These are phyloP conservation scores for Sterrhoptilus dennistouni DNA, from an alignment of 2,113 vertebrate species.

Conservation along the genomic window DNA sequence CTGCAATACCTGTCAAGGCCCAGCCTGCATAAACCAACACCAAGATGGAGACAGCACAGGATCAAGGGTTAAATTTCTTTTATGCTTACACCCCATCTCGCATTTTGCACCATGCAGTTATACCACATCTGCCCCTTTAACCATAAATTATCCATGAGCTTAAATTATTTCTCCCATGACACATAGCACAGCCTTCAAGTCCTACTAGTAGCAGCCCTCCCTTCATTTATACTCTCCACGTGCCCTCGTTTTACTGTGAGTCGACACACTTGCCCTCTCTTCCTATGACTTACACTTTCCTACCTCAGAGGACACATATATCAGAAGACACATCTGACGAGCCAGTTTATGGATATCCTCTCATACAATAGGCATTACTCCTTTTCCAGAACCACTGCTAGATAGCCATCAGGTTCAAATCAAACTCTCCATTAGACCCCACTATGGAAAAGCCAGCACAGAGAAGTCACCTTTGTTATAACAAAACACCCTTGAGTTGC, in stretches of 20 bases:
- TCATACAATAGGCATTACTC: not conserved
- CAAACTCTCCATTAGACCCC: not conserved
- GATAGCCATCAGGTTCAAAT: not conserved
- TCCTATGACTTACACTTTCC: constrained; percentile 37
- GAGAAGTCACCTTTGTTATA: constrained; percentile 23
- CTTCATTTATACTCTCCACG: not conserved
- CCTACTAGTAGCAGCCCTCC: not conserved
- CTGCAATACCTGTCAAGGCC: not conserved
- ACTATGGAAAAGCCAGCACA: not conserved
- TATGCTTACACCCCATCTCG: not conserved
- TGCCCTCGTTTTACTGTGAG: constrained; percentile 9
- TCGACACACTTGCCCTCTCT: constrained; percentile 16
- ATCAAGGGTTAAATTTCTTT: not conserved
- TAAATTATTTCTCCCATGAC: not conserved
- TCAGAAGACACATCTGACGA: not conserved
- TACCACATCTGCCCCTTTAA: not conserved
- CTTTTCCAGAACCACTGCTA: not conserved
- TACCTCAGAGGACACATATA: constrained; percentile 6
- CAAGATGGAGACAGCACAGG: not conserved
- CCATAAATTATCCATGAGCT: not conserved
- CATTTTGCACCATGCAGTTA: not conserved
- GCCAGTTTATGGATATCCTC: not conserved
- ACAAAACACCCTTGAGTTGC: not conserved
- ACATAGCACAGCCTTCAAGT: not conserved
- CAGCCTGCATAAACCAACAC: not conserved